Percentiles rank a stretch among this genome's conserved stretches.
These are phyloP conservation scores for Suricata suricatta DNA, from an alignment of 2,113 vertebrate genomes.

Conservation along the genomic window DNA sequence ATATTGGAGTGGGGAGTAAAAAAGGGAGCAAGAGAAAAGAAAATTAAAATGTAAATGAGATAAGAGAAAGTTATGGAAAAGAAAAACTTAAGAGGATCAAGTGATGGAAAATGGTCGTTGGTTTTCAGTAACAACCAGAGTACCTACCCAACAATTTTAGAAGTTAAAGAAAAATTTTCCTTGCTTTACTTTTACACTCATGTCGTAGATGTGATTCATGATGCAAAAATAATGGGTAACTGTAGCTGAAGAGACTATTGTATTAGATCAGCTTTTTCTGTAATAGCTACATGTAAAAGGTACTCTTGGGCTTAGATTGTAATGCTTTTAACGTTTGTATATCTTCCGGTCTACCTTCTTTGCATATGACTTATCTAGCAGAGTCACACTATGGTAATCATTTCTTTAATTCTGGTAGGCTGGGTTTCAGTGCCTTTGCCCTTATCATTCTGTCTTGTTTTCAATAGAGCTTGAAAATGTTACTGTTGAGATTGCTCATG, in stretches of 20 bases:
- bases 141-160: background rate
- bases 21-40: background rate
- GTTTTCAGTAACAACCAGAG: background rate
- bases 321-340: background rate
- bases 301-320: background rate
- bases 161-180: slow-evolving; percentile 6
- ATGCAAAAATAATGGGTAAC: background rate
- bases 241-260: background rate
- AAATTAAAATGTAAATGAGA: slow-evolving; percentile 7
- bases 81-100: background rate
- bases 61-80: background rate
- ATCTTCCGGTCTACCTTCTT: background rate
- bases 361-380: background rate
- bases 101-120: background rate
- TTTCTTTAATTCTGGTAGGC: background rate
- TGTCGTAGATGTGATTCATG: background rate
- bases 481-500: background rate
- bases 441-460: background rate
- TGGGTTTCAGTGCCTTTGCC: background rate
- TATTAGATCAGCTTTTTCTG: background rate
- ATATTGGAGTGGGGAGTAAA: background rate
- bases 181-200: slow-evolving; percentile 3
- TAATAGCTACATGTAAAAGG: background rate
- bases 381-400: background rate
- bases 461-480: slow-evolving; percentile 25